Evolutionary conservation across 2,113 vertebrate species (phyloP).

Genomic region (Dendrocopos noguchii): DNA sequence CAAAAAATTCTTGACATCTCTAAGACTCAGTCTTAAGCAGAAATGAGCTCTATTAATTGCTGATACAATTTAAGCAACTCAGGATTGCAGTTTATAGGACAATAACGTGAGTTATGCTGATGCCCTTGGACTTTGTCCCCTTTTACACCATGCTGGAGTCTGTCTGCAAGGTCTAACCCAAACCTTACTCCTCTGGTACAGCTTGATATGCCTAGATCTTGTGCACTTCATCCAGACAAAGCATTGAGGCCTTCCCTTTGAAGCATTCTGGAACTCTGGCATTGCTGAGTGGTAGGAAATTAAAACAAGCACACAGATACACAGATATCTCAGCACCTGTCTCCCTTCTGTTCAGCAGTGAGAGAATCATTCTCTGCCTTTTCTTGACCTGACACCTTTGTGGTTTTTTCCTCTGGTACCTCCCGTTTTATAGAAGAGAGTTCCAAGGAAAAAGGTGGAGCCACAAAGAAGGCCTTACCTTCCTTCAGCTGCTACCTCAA

Average conservation of each 20-base stretch:
- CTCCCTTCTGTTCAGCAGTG: not conserved
- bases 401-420: not conserved
- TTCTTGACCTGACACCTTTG: not conserved
- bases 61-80: not conserved
- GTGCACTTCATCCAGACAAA: not conserved
- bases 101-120: not conserved
- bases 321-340: not conserved
- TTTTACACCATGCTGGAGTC: not conserved
- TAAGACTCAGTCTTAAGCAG: not conserved
- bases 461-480: not conserved
- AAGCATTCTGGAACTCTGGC: not conserved
- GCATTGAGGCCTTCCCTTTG: not conserved
- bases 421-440: not conserved
- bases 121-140: not conserved
- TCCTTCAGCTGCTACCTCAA: not conserved
- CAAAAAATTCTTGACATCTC: not conserved
- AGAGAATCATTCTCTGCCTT: not conserved
- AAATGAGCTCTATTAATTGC: not conserved
- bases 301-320: not conserved
- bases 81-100: not conserved
- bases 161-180: not conserved
- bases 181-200: not conserved
- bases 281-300: accelerated
- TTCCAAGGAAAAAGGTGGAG: not conserved
- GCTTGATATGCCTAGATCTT: not conserved